Evolutionary conservation across 2,113 vertebrate species (phyloP), one percentile per base, ranked within the genome.

Genomic region (Ia io): DNA sequence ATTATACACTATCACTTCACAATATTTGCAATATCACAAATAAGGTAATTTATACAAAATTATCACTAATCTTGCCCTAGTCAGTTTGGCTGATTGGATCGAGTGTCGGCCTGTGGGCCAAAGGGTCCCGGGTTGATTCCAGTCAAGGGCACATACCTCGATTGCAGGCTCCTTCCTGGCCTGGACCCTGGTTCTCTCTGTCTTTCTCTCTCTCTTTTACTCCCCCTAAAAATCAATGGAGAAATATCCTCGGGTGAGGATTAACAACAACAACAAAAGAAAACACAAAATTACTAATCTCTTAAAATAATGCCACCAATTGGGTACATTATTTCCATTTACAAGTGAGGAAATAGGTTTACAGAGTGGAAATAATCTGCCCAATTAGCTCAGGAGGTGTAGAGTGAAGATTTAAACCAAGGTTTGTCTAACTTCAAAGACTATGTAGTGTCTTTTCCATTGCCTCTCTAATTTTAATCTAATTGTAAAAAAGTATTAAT

Each of bases 381-480:
- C 14, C 53, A 88, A 0, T 85, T 83, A 89, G 28, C 35, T 90
- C 17, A 47, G 28, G 53, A 83, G 0, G 9, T 16, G 2, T 59
- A 28, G 56, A 91, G 42, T 79, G 23, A 49, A 76, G 25, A 40
- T 84, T 93, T 88, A 82, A 65, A 74, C 22, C 51, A 74, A 86
- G 12, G 5, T 56, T 93, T 93, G 2, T 82, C 22, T 91, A 23
- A 51, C 37, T 84, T n/a, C 69, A 80, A 79, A 92, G 30, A 70
- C 23, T 47, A 11, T n/a, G 2, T 61, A 23, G 7, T 83, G 30
- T 12, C 23, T 91, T 94, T 94, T 91, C 47, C 44, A 73, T 42
- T 73, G 69, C 67, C 56, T 87, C 25, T 92, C n/a, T 92, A 76
- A n/a, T 83, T 78, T 90, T 84, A 95, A 78, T 87, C 18, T 84